These are phyloP conservation scores for Seriola dumerili DNA, from an alignment of 2,113 vertebrate genomes.

Conservation along the genomic window DNA sequence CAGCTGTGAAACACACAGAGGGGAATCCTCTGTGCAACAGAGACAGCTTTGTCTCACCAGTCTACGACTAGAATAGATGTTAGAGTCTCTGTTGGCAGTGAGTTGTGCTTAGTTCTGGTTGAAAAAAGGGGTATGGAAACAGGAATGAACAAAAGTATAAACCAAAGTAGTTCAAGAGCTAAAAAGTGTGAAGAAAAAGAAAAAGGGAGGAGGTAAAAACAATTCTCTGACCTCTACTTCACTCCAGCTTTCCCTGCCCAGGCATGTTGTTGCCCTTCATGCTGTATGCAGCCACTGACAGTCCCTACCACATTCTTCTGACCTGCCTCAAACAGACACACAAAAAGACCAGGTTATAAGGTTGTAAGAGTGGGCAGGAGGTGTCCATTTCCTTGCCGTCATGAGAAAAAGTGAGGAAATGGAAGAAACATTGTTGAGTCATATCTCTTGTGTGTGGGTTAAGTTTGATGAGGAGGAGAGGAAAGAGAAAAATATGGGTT, in stretches of 20 bases:
- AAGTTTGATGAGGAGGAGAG: neutral
- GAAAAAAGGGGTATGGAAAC: neutral
- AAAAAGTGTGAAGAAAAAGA: neutral
- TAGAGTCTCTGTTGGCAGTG: constrained; percentile 21
- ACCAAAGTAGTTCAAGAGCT: constrained; percentile 1
- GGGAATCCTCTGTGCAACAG: constrained; percentile 61
- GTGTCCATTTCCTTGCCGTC: neutral
- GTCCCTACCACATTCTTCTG: constrained; percentile 38
- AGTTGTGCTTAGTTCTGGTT: constrained; percentile 14
- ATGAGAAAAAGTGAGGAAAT: constrained; percentile 10
- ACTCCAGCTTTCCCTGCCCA: neutral
- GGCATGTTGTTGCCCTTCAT: constrained; percentile 30
- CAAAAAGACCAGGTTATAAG: neutral
- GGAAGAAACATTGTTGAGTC: constrained; percentile 19
- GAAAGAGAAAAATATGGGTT: constrained; percentile 8
- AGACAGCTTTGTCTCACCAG: constrained; percentile 61
- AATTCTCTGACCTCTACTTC: constrained; percentile 1
- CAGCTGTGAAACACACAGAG: constrained; percentile 48
- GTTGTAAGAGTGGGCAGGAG: neutral
- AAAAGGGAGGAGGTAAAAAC: neutral
- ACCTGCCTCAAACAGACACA: constrained; percentile 11
- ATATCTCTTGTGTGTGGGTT: constrained; percentile 2
- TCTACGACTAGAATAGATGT: constrained; percentile 36
- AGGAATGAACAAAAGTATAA: neutral
- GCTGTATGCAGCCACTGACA: neutral